phyloP scores from a whole-genome alignment of 2,113 vertebrate species.

The Chrysochloris asiatica region DNA sequence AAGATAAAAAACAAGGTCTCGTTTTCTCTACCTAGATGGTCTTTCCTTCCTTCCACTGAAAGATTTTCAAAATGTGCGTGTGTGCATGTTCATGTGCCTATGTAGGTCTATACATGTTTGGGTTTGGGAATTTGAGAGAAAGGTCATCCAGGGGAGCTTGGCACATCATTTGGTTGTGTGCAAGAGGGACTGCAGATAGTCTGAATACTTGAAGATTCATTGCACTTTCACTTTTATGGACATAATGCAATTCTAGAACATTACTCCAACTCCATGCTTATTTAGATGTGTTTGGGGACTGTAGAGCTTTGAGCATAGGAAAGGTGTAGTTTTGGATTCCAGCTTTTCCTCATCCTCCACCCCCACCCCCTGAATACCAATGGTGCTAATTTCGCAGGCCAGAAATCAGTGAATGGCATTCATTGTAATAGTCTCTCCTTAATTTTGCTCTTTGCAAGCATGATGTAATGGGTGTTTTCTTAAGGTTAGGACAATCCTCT shows the following conservation, averaged over 20 bases:
- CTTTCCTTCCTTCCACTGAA: neutral
- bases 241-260: neutral
- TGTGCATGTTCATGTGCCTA: neutral
- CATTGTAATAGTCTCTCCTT: slow-evolving; percentile 11
- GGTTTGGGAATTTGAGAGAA: slow-evolving; percentile 12
- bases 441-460: slow-evolving; percentile 67
- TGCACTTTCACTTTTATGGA: neutral
- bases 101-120: neutral
- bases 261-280: neutral
- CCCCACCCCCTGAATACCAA: neutral
- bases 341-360: neutral
- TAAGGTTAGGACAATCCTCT: slow-evolving; percentile 57
- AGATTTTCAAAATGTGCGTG: neutral
- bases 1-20: neutral
- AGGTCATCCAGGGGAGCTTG: neutral
- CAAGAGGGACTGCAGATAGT: neutral
- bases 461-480: slow-evolving; percentile 59
- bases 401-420: neutral
- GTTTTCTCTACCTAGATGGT: neutral
- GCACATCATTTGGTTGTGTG: neutral
- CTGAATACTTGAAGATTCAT: neutral
- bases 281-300: neutral
- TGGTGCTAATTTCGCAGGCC: slow-evolving; percentile 33
- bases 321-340: neutral
- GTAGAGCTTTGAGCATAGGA: neutral